Evolutionary conservation across 2,113 vertebrate species (phyloP).

Genomic region (Aldabrachelys gigantea): DNA sequence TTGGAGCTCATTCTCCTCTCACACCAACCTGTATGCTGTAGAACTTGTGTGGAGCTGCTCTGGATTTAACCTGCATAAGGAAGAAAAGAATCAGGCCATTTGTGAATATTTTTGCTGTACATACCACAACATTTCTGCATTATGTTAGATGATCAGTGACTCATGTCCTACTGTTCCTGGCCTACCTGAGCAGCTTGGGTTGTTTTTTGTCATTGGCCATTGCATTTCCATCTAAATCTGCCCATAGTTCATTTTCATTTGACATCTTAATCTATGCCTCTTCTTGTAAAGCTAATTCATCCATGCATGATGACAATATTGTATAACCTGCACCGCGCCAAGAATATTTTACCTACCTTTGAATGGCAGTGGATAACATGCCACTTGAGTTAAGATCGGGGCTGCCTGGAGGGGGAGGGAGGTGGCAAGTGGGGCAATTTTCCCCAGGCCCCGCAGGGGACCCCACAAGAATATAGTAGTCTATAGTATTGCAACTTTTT

Average conservation of each 20-base stretch:
- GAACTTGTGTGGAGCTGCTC: neutral
- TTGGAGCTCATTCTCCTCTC: neutral
- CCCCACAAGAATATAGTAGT: too few species aligned
- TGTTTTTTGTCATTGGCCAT: slow-evolving; percentile 29
- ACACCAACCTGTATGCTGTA: neutral
- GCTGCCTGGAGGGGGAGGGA: too few species aligned
- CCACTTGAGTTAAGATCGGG: neutral
- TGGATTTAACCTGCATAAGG: neutral
- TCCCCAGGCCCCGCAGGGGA: too few species aligned
- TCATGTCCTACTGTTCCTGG: neutral
- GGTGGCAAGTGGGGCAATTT: too few species aligned
- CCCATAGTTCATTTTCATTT: slow-evolving; percentile 65
- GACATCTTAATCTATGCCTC: slow-evolving; percentile 65
- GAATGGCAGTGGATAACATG: slow-evolving; percentile 35
- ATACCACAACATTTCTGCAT: neutral
- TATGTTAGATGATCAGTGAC: neutral
- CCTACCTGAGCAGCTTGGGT: neutral
- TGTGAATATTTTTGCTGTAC: neutral
- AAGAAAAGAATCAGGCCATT: neutral
- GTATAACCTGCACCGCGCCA: slow-evolving; percentile 14
- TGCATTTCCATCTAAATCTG: slow-evolving; percentile 48
- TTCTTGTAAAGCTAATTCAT: slow-evolving; percentile 66
- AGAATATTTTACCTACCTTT: slow-evolving; percentile 51
- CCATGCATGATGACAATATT: slow-evolving; percentile 18
- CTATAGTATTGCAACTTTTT: too few species aligned